Evolutionary conservation across 2,888 invertebrate genomes (phyloP).

Genomic region (Iselma pallidipennis): DNA sequence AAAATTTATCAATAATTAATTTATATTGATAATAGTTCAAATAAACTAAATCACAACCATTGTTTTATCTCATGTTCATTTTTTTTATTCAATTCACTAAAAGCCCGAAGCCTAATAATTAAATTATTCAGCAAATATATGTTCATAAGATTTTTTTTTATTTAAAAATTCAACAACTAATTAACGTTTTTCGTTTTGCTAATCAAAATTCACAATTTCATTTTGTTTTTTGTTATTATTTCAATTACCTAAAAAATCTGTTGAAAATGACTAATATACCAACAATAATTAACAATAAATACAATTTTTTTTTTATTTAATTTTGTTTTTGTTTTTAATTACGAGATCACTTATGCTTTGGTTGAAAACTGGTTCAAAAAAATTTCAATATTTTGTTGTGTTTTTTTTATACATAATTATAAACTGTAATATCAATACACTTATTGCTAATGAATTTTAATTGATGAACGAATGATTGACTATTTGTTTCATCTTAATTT

Average conservation of each 20-base stretch:
- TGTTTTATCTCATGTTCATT: not conserved
- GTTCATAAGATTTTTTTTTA: constrained; percentile 33
- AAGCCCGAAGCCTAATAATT: too few species aligned
- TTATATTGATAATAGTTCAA: not conserved
- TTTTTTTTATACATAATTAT: constrained; percentile 20
- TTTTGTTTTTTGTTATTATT: constrained; percentile 8
- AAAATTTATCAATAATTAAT: not conserved
- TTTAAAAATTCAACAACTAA: constrained; percentile 38
- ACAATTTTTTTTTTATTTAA: too few species aligned
- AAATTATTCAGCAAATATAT: not conserved
- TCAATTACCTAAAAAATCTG: constrained; percentile 15
- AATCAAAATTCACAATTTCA: constrained; percentile 20
- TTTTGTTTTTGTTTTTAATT: constrained; percentile 3
- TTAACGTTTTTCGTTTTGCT: constrained; percentile 29
- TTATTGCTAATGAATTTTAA: constrained; percentile 38
- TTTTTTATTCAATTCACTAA: too few species aligned
- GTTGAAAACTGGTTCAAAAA: constrained; percentile 35
- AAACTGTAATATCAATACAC: constrained; percentile 30
- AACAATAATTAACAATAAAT: constrained; percentile 39
- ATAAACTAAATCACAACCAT: constrained; percentile 36
- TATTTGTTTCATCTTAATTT: constrained; percentile 11
- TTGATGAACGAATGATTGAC: constrained; percentile 38
- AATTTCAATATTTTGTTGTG: constrained; percentile 6
- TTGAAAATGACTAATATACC: constrained; percentile 20
- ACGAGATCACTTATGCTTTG: constrained; percentile 38